Evolutionary conservation across 1,140 invertebrate genomes (phyloP), one percentile per base, ranked within the genome.

Genomic region (Philopotamus ludificatus): DNA sequence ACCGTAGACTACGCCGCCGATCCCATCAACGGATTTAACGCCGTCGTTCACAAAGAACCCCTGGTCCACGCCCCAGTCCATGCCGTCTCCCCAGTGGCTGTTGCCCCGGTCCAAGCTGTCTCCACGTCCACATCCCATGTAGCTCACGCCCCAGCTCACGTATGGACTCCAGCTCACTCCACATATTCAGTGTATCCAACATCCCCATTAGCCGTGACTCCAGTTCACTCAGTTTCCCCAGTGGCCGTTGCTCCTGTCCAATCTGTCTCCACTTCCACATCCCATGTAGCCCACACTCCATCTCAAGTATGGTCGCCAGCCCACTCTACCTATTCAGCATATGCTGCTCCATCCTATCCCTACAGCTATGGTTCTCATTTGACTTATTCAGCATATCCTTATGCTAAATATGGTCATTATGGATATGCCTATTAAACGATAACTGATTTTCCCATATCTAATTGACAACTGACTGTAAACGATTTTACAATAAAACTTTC

Each of bases 1-100:
- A 84, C 79, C 34, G 82, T 84, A 1, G 80, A 83, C 65, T 84
- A 85, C 72, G 82, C 81, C 3, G 83, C 83, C 15, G 83, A 84
- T 73, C 78, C 82, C 1, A 66, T 78, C 60, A 76, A 81, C 58
- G 81, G 81, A 66, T 82, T 81, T 74, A 79, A 80, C 72, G 79
- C 79, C 18, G 74, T 78, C 20, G 78, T 81, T 47, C 78, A 77
- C 15, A 79, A 78, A 68, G 79, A 79, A 65, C 77, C 79, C 16
- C 71, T 80, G 20, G 78, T 79, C 3, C 74, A 77, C n/a, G n/a
- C n/a, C n/a, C n/a, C n/a, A n/a, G n/a, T n/a, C n/a, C n/a, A n/a
- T n/a, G n/a, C n/a, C n/a, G n/a, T n/a, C n/a, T n/a, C n/a, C n/a
- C n/a, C n/a, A n/a, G n/a, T n/a, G n/a, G n/a, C n/a, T 44, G 79